Conservation (phyloP, 2,797 vertebrate species). For the Eulemur rubriventer region DNA sequence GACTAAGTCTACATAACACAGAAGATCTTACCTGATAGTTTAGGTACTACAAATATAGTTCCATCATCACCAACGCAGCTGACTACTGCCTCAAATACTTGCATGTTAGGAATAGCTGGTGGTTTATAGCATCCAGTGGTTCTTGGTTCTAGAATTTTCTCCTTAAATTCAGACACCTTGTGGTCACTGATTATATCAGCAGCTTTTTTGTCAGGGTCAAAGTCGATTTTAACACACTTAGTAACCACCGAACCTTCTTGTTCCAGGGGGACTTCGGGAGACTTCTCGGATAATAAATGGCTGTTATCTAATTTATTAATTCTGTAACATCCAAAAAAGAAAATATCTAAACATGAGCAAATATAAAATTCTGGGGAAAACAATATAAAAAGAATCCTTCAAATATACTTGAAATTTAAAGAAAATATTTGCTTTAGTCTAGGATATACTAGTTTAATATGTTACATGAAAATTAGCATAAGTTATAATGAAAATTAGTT, state of each 20-base stretch:
- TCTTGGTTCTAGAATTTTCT: slow-evolving; percentile 51
- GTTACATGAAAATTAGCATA: not conserved
- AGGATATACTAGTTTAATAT: not conserved
- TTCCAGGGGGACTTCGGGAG: slow-evolving; percentile 27
- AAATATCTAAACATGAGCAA: slow-evolving; percentile 43
- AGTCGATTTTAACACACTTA: not conserved
- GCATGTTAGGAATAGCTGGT: slow-evolving; percentile 87
- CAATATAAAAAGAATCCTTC: slow-evolving; percentile 48
- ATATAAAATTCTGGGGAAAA: not conserved
- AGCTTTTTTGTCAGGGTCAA: slow-evolving; percentile 43
- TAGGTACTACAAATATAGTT: slow-evolving; percentile 89
- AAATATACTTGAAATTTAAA: slow-evolving; percentile 37
- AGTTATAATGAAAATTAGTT: slow-evolving; percentile 51
- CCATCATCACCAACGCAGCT: slow-evolving; percentile 90
- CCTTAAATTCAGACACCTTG: not conserved
- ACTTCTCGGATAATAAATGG: slow-evolving; percentile 53
- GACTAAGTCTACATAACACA: not conserved
- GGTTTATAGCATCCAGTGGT: slow-evolving; percentile 85
- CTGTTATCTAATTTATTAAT: slow-evolving; percentile 47
- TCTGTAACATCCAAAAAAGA: slow-evolving; percentile 78
- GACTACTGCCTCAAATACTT: slow-evolving; percentile 85
- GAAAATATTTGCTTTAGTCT: slow-evolving; percentile 14
- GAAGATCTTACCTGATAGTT: slow-evolving; percentile 87
- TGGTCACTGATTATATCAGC: slow-evolving; percentile 35
- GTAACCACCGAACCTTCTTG: slow-evolving; percentile 39